Evolutionary conservation across 92 coral and sea anemone genomes (phyloP), one percentile per base, ranked within the genome.

Genomic region (Phenganax marumi): DNA sequence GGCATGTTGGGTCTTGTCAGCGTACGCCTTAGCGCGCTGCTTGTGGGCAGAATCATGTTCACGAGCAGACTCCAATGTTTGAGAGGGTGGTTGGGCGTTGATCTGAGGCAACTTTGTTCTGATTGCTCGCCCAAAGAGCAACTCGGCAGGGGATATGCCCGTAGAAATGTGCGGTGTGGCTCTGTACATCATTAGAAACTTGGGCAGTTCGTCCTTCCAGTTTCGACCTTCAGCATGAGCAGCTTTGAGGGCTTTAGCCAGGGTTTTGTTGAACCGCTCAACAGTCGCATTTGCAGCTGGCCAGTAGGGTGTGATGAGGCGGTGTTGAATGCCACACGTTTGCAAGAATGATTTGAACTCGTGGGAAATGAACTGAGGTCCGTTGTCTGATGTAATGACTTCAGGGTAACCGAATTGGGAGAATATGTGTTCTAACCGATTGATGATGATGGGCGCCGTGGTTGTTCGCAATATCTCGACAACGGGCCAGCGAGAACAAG

Each of bases 1-100:
- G 79, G 62, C 79, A n/a, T 73, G 57, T 21, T 50, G 79, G 57
- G 60, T 48, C 58, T 73, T 73, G 33, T 73, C 79, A 6, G 79
- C 79, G 13, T 73, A 73, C 11, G 50, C 60, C 16, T 73, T 73
- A 50, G 79, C 51, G n/a, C 60, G 62, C n/a, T 73, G 46, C 24
- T 70, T 70, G 76, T 70, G 54, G 17, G 51, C 26, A 12, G 9
- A 10, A 14, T 73, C 62, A 0, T 50, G 79, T 73, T 73, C 57
- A 52, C 60, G 18, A 54, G 79, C 79, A 10, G 57, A 11, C 24
- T 73, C 62, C 23, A 73, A 12, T n/a, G 39, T 73, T 12, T 11
- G 79, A 10, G 7, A 64, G 1, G 43, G 43, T 4, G 43, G 43
- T 12, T 63, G 70, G 10, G 1, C 70, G 23, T 12, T 63, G 70